Evolutionary conservation across 1,140 invertebrate species (phyloP).

Genomic region (Leptinotarsa defecta): DNA sequence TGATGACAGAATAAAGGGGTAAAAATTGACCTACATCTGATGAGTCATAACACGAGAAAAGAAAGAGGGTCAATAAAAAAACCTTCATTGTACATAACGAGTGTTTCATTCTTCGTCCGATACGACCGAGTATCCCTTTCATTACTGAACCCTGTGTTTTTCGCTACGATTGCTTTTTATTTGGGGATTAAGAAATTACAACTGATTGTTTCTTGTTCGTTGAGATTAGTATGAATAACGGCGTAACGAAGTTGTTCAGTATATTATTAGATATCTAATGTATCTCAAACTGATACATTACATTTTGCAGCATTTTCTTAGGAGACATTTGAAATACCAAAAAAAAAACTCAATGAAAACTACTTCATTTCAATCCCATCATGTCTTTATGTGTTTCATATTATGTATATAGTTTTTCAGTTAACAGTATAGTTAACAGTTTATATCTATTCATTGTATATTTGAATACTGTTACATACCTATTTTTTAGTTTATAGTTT

Average conservation of each 20-base stretch:
- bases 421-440: too few species aligned
- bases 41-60: conserved; percentile 15
- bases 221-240: background rate
- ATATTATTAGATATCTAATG: background rate
- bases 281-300: too few species aligned
- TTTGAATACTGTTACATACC: too few species aligned
- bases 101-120: conserved; percentile 2
- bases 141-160: background rate
- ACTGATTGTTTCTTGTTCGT: background rate
- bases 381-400: too few species aligned
- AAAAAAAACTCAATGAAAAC: too few species aligned
- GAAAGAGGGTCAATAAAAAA: conserved; percentile 14
- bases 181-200: conserved; percentile 1
- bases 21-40: conserved; percentile 26
- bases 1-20: conserved; percentile 23
- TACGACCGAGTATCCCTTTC: background rate
- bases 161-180: conserved; percentile 1
- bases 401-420: too few species aligned
- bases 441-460: too few species aligned
- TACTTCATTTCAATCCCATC: too few species aligned
- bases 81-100: conserved; percentile 7
- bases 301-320: too few species aligned
- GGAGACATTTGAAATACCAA: too few species aligned
- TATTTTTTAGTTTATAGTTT: too few species aligned
- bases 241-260: background rate